Percentiles rank a stretch among this genome's conserved stretches.
Evolutionary conservation across 2,888 invertebrate species (phyloP).

Genomic region (Fabriciana adippe): DNA sequence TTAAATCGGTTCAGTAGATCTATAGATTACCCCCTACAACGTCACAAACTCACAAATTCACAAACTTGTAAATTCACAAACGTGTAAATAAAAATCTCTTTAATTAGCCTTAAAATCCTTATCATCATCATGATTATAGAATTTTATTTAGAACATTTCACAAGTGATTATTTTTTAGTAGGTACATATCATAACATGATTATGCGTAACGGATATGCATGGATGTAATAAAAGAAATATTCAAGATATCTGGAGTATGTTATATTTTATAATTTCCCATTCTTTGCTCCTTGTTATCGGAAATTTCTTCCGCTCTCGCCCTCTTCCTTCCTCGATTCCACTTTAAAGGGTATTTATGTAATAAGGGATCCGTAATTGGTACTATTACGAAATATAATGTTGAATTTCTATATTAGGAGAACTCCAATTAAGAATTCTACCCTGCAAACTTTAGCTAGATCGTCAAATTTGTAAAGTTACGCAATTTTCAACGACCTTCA

Average conservation of each 20-base stretch:
- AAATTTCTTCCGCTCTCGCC: conserved; percentile 73
- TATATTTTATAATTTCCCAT: conserved; percentile 74
- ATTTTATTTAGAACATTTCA: neutral
- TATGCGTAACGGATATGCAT: conserved; percentile 44
- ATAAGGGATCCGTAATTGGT: conserved; percentile 75
- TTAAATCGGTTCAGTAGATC: no score
- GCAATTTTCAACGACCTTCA: conserved; percentile 44
- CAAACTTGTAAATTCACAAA: no score
- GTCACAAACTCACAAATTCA: no score
- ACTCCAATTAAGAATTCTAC: conserved; percentile 30
- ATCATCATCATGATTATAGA: no score
- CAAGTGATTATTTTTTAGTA: neutral
- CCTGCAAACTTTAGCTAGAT: conserved; percentile 22
- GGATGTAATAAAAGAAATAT: conserved; percentile 56
- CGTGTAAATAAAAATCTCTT: no score
- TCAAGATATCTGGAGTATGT: conserved; percentile 52
- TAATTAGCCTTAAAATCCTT: no score
- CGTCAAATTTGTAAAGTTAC: conserved; percentile 38
- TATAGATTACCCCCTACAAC: no score
- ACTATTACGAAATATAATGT: conserved; percentile 63
- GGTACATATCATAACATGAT: neutral
- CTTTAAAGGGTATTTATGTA: conserved; percentile 75
- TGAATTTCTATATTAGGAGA: conserved; percentile 50
- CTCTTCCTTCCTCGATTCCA: conserved; percentile 71
- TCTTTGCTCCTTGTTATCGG: conserved; percentile 72